Evolutionary conservation across 2,888 invertebrate genomes (phyloP).

Genomic region (Cephus rjabovi): DNA sequence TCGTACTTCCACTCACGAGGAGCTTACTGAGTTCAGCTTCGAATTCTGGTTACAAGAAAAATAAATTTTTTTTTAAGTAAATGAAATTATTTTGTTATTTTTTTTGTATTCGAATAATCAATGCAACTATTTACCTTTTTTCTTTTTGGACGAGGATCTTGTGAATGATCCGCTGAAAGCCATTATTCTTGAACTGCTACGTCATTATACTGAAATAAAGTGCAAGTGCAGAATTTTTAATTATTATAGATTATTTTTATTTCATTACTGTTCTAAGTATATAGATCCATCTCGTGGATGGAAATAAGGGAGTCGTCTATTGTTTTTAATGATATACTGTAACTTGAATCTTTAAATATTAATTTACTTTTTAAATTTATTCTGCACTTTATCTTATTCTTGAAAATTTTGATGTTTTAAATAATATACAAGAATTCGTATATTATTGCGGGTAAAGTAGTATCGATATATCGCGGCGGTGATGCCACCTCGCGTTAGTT

Average conservation of each 20-base stretch:
- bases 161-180: constrained; percentile 48
- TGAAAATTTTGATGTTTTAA: not conserved
- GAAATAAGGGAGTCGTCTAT: not conserved
- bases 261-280: not conserved
- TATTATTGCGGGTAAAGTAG: not conserved
- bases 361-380: not conserved
- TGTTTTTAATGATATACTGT: not conserved
- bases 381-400: not conserved
- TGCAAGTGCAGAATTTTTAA: not conserved
- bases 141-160: constrained; percentile 45
- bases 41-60: constrained; percentile 36
- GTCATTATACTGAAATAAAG: constrained; percentile 53
- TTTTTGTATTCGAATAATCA: constrained; percentile 10
- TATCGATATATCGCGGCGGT: not conserved
- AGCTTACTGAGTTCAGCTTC: constrained; percentile 48
- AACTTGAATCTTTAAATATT: not conserved
- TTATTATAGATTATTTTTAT: not conserved
- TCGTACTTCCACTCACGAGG: constrained; percentile 39
- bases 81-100: constrained; percentile 4
- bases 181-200: constrained; percentile 46
- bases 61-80: constrained; percentile 8
- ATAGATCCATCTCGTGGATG: not conserved
- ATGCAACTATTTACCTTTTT: constrained; percentile 45
- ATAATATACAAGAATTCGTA: not conserved
- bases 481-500: not conserved